Percentiles rank a stretch among this genome's conserved stretches.
phyloP scores from a whole-genome alignment of 2,888 invertebrate genomes.

The Tryphoninae sp. region DNA sequence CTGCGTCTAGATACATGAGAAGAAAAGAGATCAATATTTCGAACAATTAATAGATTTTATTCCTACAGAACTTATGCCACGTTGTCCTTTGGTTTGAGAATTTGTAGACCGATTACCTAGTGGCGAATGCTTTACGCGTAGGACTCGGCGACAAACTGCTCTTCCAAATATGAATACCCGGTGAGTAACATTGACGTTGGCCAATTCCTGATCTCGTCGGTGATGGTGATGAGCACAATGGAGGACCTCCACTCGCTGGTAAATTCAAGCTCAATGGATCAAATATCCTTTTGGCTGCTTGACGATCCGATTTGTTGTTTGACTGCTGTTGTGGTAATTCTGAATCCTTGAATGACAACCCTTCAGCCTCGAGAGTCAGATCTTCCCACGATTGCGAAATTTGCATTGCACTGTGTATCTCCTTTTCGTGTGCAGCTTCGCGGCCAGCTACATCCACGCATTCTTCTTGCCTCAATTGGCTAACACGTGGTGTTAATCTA shows the following conservation, averaged over 20 bases:
- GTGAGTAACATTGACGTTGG: constrained; percentile 84
- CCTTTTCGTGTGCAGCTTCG: constrained; percentile 95
- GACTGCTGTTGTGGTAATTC: constrained; percentile 76
- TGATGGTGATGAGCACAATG: constrained; percentile 85
- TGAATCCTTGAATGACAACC: constrained; percentile 80
- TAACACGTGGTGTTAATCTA: constrained; percentile 91
- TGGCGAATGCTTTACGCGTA: constrained; percentile 90
- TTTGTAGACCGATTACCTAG: constrained; percentile 80
- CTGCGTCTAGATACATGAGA: constrained; percentile 84
- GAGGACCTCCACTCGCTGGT: constrained; percentile 81
- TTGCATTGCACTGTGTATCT: constrained; percentile 94
- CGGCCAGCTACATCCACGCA: constrained; percentile 92
- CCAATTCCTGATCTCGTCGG: constrained; percentile 83
- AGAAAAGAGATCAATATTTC: too few relatives aligned
- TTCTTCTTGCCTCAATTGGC: constrained; percentile 94
- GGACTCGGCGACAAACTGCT: constrained; percentile 90
- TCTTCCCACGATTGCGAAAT: constrained; percentile 98
- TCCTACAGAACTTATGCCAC: too few relatives aligned
- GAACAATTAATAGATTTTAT: too few relatives aligned
- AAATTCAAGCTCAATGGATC: constrained; percentile 81
- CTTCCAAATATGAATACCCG: constrained; percentile 83
- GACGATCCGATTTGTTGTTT: constrained; percentile 71
- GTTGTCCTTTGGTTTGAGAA: neutral
- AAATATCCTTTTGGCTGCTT: constrained; percentile 75
- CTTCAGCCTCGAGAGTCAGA: constrained; percentile 88